Percentiles rank a stretch among this genome's conserved stretches.
phyloP scores from a whole-genome alignment of 2,888 invertebrate species.

The Drosophila nr. fundita region DNA sequence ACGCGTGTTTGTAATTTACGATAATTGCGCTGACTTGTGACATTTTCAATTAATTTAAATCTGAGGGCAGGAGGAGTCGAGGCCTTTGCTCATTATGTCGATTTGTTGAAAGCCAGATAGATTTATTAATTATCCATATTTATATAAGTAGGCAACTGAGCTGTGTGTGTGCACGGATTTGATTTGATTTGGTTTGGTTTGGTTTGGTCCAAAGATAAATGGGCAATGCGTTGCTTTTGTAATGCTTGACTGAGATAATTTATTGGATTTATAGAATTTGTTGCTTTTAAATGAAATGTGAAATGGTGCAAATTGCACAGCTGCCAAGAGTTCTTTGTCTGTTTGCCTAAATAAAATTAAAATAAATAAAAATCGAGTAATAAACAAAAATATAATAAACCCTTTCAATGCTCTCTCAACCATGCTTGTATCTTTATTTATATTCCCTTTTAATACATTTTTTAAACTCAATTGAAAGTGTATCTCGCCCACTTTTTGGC shows the following conservation, averaged over 20 bases:
- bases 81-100: constrained; percentile 2
- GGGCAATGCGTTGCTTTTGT: background rate
- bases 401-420: background rate
- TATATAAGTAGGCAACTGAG: constrained; percentile 30
- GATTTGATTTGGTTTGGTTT: constrained; percentile 42
- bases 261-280: constrained; percentile 18
- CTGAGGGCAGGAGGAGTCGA: constrained; percentile 17
- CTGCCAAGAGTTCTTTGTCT: background rate
- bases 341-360: background rate
- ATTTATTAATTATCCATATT: constrained; percentile 63
- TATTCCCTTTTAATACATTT: background rate
- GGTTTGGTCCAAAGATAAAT: background rate
- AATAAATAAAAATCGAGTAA: background rate
- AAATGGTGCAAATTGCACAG: background rate
- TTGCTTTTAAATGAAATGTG: background rate
- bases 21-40: constrained; percentile 71
- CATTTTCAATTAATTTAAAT: constrained; percentile 73
- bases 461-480: constrained; percentile 7
- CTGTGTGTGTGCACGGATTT: constrained; percentile 19
- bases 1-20: constrained; percentile 72
- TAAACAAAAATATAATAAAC: background rate
- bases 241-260: constrained; percentile 15
- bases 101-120: constrained; percentile 20
- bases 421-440: background rate
- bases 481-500: constrained; percentile 11